A percentile compares a stretch with the other conserved stretches of the same genome.
phyloP scores from a whole-genome alignment of 2,113 vertebrate genomes.

The Uria aalge region DNA sequence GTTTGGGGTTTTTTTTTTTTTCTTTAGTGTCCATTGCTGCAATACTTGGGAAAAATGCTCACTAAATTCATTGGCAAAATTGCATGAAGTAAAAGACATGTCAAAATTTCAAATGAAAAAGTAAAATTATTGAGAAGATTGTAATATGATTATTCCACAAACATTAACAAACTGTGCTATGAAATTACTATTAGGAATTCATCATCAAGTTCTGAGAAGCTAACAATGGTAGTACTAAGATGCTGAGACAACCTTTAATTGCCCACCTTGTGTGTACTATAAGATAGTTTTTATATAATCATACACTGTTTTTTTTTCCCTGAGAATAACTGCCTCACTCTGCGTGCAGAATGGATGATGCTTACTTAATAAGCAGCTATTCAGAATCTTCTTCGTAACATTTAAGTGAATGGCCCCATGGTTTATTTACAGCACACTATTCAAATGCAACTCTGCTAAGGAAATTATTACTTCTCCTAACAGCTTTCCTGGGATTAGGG shows the following conservation, averaged over 20 bases:
- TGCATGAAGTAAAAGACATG: not conserved
- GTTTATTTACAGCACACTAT: not conserved
- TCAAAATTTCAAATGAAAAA: not conserved
- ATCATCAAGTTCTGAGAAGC: not conserved
- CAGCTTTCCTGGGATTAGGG: not conserved
- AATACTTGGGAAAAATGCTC: fast-evolving
- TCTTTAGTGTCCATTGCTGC: not conserved
- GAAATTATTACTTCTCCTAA: not conserved
- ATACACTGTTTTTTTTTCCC: not conserved
- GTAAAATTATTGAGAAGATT: not conserved
- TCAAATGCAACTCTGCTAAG: not conserved
- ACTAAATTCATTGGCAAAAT: not conserved
- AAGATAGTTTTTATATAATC: not conserved
- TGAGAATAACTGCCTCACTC: not conserved
- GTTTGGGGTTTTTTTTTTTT: fast-evolving
- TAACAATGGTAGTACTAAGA: not conserved
- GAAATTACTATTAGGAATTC: not conserved
- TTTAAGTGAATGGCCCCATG: not conserved
- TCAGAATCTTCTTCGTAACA: not conserved
- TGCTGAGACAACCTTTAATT: not conserved
- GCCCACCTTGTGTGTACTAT: not conserved
- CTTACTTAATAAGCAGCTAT: not conserved
- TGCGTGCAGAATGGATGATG: not conserved
- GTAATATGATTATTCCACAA: not conserved
- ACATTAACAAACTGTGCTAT: not conserved